Base-by-base conservation (phyloP, 2,888 invertebrate genomes). In the Aporophyla lueneburgensis region DNA sequence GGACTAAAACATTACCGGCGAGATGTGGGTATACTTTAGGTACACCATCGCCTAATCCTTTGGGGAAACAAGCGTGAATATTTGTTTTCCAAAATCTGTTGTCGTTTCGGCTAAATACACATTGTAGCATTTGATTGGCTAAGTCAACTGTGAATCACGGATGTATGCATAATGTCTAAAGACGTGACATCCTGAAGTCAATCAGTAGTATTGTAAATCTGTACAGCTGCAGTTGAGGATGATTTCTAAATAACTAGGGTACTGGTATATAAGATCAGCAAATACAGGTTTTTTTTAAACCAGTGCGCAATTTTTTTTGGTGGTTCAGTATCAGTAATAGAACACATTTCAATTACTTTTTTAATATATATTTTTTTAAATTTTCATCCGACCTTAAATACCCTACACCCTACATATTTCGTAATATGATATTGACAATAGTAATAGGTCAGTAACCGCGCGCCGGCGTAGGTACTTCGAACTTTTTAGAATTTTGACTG, bases 161-260 rank as follows among this genome's bases (percentile, higher is more conserved):
- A 7, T 59, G 16, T 12, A 43, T 27, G 16, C 1, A 68, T 40
- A 19, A 43, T 68, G 24, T 49, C 16, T 75, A 12, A 40, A 62
- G 27, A 21, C 14, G 16, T 24, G 10, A 59, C 16, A 43, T 61
- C 68, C 46, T 24, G 58, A 33, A n/a, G 19, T 24, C 51, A 53
- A 21, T 76, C 40, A 40, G 16, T 16, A 21, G 43, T 66, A 67
- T 76, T 76, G 59, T 66, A 59, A 76, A 61, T 46, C 33, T 33
- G 33, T 46, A 46, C 9, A 5, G 76, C 33, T 59, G 33, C 53
- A 76, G 54, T 76, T 54, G 67, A 61, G 9, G 10, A 24, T 68
- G 16, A 40, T 49, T 61, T 46, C 14, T n/a, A 49, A 76, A 53
- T 59, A 61, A 40, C 46, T 58, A 46, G 24, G 24, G 33, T 61